Base-by-base conservation (phyloP, 2,113 vertebrate species). In the Brachirus orientalis region DNA sequence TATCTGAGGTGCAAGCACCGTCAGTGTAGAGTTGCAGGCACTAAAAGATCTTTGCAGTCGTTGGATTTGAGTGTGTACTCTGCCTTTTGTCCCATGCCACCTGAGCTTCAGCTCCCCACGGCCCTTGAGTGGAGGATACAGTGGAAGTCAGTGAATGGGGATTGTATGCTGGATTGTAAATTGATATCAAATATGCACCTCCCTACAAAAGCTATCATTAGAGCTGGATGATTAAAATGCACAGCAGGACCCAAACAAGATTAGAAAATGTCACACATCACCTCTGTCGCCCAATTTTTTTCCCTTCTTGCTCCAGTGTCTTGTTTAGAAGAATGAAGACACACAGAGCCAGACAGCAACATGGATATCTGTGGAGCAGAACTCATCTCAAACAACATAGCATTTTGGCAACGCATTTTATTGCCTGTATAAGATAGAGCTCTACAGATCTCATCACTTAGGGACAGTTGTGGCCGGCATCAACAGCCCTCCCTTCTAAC, bases 381-480 rank as follows among this genome's bases (percentile, higher is more conserved):
- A 77, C 84, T 86, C 72, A 85, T 85, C 70, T 77, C 57, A 84
- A 86, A 80, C 71, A 83, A 82, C 75, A 83, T 65, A 76, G 74
- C 67, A 69, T 72, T 74, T 72, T 79, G 63, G 58, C 64, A 72
- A 56, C 61, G 6, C 38, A 43, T 80, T 81, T 65, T 69, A 67
- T 73, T 63, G 66, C 66, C 51, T 67, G 46, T 79, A 61, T 45
- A 70, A 73, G 84, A 79, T 61, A 14, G 83, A 77, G 73, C 60
- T 72, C 64, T 61, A 69, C 82, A 76, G 72, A 78, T 85, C 80
- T 84, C 85, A 88, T 89, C 80, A 82, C 79, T 88, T 86, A 86
- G 52, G 68, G 57, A 74, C 68, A 82, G 80, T 86, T 80, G 82
- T 66, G 65, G 67, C 72, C 63, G 60, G 67, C 74, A 38, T 72